Conservation (phyloP, 2,113 vertebrate genomes). For the Anolis sagrei region DNA sequence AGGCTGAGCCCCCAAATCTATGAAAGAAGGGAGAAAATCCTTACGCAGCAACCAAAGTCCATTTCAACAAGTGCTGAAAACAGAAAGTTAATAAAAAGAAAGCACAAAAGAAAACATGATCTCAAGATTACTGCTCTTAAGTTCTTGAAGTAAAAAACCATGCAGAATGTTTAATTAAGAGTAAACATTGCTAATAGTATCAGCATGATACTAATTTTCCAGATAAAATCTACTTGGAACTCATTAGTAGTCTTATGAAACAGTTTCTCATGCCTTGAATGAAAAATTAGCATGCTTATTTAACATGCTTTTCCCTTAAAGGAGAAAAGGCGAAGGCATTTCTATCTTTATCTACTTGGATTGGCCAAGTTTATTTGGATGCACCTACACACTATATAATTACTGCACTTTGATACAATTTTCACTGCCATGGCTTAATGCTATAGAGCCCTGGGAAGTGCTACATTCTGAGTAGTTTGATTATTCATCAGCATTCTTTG, state of each 20-base stretch:
- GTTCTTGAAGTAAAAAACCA: conserved; percentile 8
- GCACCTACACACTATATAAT: too few species aligned
- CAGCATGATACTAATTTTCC: neutral
- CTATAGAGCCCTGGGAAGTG: too few species aligned
- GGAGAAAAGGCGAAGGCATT: conserved; percentile 11
- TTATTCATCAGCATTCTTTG: too few species aligned
- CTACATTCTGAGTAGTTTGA: too few species aligned
- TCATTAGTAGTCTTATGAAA: conserved; percentile 27
- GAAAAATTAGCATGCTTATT: neutral
- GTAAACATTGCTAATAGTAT: neutral
- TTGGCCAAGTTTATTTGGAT: conserved; percentile 1
- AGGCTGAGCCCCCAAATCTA: neutral
- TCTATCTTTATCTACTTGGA: neutral
- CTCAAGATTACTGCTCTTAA: neutral
- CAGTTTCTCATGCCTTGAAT: neutral
- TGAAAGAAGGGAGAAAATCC: neutral
- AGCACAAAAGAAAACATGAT: neutral
- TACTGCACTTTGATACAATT: too few species aligned
- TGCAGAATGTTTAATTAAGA: neutral
- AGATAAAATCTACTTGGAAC: conserved; percentile 22
- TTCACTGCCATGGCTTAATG: too few species aligned
- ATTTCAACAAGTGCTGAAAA: neutral
- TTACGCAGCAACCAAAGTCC: neutral
- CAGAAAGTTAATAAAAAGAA: neutral
- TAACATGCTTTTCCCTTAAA: neutral